Evolutionary conservation across 2,113 vertebrate genomes (phyloP), one percentile per base, ranked within the genome.

Genomic region (Crotalus viridis): DNA sequence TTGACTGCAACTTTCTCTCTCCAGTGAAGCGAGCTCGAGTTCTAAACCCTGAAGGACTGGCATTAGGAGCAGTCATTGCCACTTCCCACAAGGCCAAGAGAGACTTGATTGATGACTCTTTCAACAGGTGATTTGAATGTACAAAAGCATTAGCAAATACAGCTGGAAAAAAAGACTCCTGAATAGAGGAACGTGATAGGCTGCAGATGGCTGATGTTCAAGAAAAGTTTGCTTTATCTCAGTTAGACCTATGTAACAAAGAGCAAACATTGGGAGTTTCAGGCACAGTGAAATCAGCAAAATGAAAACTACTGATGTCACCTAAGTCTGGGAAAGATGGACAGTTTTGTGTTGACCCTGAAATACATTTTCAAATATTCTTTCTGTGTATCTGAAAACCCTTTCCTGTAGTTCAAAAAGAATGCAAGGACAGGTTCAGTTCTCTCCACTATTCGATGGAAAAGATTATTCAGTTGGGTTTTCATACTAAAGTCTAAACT

Each of bases 31-130:
- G 97, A 61, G 97, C 97, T 15, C 97, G 97, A 39, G 97, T 99
- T 89, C 97, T 99, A 94, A 97, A 98, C 0, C 97, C 99, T 15
- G 99, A 99, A 94, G 99, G 99, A 13, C 97, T 99, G 91, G 99
- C 99, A 0, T 96, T 99, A 0, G 99, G 99, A 59, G 97, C 98
- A 0, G 69, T 98, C 94, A 99, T 99, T 0, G 98, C 98, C 87
- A 97, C 98, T 2, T 99, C 99, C 48, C 98, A 97, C 96, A 99
- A 99, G 95, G 98, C 97, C 93, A 96, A 93, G 51, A 97, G 99
- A 64, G 98, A 99, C 92, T 96, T 99, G 90, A 93, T 99, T 2
- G 98, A 99, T 0, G 93, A 97, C 24, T 99, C 99, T 92, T 99
- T 99, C 95, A 98, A 98, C 97, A 98, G 98, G 99, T 99, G 93